These are phyloP conservation scores for Macaca nemestrina DNA, from an alignment of 2,113 vertebrate species.

Conservation along the genomic window DNA sequence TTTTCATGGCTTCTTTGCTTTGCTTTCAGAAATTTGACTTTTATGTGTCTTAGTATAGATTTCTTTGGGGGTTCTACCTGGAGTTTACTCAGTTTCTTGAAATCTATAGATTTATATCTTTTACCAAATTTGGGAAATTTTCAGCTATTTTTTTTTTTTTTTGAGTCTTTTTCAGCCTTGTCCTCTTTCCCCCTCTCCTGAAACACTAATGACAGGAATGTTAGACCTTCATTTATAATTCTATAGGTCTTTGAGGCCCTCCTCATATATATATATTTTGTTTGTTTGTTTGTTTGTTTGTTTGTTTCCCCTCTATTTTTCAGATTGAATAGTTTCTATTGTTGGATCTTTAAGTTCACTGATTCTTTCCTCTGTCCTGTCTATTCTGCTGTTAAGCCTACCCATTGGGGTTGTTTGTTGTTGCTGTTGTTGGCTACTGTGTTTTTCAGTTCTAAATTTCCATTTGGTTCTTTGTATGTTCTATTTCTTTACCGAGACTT, in stretches of 20 bases:
- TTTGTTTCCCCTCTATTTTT: not conserved
- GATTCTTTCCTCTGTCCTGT: not conserved
- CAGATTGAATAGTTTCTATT: not conserved
- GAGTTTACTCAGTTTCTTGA: not conserved
- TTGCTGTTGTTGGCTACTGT: not conserved
- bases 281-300: too few species aligned
- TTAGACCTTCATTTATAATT: not conserved
- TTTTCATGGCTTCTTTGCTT: not conserved
- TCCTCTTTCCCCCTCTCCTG: not conserved
- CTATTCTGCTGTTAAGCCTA: not conserved
- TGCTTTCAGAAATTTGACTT: not conserved
- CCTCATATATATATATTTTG: too few species aligned
- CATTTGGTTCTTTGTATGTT: not conserved
- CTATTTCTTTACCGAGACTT: not conserved
- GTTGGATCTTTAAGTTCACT: not conserved
- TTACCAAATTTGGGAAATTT: not conserved
- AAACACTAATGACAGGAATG: not conserved
- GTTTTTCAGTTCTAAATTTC: not conserved
- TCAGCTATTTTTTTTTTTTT: not conserved
- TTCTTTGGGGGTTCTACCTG: not conserved
- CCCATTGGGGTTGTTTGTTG: not conserved
- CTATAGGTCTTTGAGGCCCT: not conserved
- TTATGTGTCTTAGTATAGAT: not conserved
- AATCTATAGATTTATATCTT: not conserved
- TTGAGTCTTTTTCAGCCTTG: not conserved